Conservation (phyloP, 1,140 invertebrate species). For the Neodiprion pinetum region DNA sequence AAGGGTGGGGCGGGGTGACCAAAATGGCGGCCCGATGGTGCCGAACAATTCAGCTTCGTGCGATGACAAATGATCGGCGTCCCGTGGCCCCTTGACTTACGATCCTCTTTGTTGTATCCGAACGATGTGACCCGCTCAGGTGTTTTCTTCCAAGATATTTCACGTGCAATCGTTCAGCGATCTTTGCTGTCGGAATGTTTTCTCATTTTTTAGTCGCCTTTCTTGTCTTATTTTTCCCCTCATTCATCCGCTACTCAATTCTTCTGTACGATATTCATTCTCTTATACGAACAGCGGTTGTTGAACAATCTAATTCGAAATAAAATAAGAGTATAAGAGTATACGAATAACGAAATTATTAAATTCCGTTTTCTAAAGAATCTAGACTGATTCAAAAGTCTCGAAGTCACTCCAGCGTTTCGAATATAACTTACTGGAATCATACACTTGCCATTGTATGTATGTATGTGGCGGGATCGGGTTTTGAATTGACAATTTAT, state of each 20-base stretch:
- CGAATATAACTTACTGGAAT: no score
- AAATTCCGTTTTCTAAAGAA: no score
- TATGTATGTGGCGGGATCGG: no score
- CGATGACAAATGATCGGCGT: slow-evolving; percentile 40
- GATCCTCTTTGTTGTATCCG: slow-evolving; percentile 28
- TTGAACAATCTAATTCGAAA: no score
- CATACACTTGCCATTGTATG: no score
- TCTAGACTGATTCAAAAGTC: no score
- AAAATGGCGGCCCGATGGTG: slow-evolving; percentile 32
- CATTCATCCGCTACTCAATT: not conserved
- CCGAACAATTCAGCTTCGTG: slow-evolving; percentile 35
- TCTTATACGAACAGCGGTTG: no score
- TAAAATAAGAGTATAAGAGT: no score
- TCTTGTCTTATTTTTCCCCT: not conserved
- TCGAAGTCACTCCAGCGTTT: no score
- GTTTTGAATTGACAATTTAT: no score
- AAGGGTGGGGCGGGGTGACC: slow-evolving; percentile 25
- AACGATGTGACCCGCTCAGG: slow-evolving; percentile 26
- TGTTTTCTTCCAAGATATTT: slow-evolving; percentile 31
- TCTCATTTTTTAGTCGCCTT: not conserved
- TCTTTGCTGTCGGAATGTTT: not conserved
- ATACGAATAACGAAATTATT: no score
- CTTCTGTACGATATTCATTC: not conserved
- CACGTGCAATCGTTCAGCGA: slow-evolving; percentile 13
- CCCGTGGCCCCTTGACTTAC: slow-evolving; percentile 33